Base-by-base conservation (phyloP, 2,797 vertebrate genomes). In the Gymnothorax javanicus region DNA sequence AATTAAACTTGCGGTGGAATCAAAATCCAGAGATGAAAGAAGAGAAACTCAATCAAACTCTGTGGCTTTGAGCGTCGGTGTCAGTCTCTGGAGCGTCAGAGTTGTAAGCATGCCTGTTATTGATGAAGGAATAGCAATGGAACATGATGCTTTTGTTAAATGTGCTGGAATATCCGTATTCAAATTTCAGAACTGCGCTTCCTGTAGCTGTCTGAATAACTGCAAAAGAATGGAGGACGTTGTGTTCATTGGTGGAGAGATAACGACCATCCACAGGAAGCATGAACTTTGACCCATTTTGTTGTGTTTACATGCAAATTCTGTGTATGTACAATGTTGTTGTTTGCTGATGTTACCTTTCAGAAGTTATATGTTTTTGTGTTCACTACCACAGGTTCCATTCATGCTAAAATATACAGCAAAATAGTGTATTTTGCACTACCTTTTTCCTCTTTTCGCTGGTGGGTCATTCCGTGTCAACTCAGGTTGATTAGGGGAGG, bases 281-380 rank as follows among this genome's bases (percentile, higher is more conserved):
- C 94, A 95, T 95, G 94, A 95, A 93, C 94, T 94, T 95, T 94
- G 89, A 93, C 91, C 89, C 25, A 8, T 64, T 82, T 58, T 75
- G 43, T 77, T 64, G 54, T 67, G 64, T 43, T 82, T 52, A 8
- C 50, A 8, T 17, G 27, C 27, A 27, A 52, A 27, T 25, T 75
- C 52, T 20, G 25, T 6, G 84, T 15, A n/a, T 71, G 20, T 25
- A 25, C 5, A 4, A 8, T 71, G 69, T 71, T 27, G 8, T n/a
- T 27, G 25, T 71, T 3, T 20, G 23, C n/a, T 27, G 69, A 9
- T 67, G 62, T 20, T 20, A 23, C 20, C 13, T 7, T 71, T 25
- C 20, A 27, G 67, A 25, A 25, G 23, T 25, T 27, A 11, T 27
- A 11, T 9, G n/a, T 77, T 69, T 58, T 27, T 59, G 73, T 23